phyloP scores from a whole-genome alignment of 2,888 invertebrate genomes.

The Gerris lacustris region DNA sequence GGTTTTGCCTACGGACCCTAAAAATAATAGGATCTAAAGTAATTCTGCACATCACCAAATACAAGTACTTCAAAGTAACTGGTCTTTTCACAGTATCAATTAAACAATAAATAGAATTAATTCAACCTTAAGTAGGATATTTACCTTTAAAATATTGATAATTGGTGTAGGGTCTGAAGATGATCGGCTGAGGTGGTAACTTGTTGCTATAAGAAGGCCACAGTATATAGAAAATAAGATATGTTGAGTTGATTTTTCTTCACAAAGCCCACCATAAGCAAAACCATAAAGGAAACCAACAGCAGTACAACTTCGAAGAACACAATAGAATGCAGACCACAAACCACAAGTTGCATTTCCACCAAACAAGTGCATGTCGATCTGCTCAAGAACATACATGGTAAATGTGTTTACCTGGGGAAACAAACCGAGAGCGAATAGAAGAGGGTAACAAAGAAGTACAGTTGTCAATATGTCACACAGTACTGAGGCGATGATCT shows the following conservation, averaged over 20 bases:
- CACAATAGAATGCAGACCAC: constrained; percentile 66
- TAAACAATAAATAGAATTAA: no score
- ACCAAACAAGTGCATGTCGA: constrained; percentile 79
- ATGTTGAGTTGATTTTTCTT: constrained; percentile 74
- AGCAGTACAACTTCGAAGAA: constrained; percentile 66
- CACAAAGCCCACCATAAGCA: constrained; percentile 73
- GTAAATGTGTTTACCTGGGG: constrained; percentile 95
- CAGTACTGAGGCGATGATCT: constrained; percentile 32
- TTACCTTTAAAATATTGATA: constrained; percentile 71
- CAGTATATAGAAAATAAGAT: constrained; percentile 90
- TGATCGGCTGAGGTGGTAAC: constrained; percentile 85
- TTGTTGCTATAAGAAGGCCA: constrained; percentile 71
- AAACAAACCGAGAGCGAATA: constrained; percentile 89
- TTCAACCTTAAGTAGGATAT: neutral
- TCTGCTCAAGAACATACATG: constrained; percentile 93
- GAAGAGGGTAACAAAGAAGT: constrained; percentile 78
- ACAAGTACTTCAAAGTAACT: no score
- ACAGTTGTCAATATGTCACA: constrained; percentile 66
- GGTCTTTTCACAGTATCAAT: no score
- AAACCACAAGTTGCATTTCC: constrained; percentile 79
- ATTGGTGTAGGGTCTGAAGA: constrained; percentile 83
- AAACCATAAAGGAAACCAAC: constrained; percentile 73
- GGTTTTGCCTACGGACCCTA: no score
- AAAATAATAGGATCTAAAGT: no score
- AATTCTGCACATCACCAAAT: no score